Evolutionary conservation across 2,797 vertebrate species (phyloP).

Genomic region (Myotis pilosus): DNA sequence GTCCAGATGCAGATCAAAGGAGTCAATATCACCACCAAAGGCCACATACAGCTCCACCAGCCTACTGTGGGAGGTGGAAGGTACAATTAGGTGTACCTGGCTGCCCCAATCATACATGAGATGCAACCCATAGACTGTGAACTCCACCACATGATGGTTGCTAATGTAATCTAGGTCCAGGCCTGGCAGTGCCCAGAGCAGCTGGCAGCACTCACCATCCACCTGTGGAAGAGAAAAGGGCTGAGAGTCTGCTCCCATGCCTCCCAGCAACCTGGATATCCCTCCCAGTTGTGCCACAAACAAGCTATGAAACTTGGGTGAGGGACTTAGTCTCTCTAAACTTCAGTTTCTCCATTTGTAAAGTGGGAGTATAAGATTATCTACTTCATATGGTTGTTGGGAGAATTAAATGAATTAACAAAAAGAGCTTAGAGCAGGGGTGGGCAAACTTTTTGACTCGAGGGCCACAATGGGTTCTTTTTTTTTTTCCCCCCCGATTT

Average conservation of each 20-base stretch:
- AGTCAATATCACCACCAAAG: constrained; percentile 78
- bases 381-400: background rate
- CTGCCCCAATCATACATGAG: constrained; percentile 83
- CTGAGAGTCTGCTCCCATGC: background rate
- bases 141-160: constrained; percentile 78
- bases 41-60: constrained; percentile 86
- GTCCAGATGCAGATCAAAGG: constrained; percentile 82
- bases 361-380: background rate
- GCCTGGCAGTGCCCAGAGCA: constrained; percentile 81
- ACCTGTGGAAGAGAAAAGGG: constrained; percentile 75
- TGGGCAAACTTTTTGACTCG: too few relatives aligned
- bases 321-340: background rate
- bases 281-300: background rate
- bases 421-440: background rate
- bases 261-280: background rate
- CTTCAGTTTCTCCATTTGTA: background rate
- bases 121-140: constrained; percentile 81
- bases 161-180: constrained; percentile 76
- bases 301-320: background rate
- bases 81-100: constrained; percentile 81
- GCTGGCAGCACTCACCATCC: constrained; percentile 78
- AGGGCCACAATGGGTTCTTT: too few relatives aligned
- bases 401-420: background rate
- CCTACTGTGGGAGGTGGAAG: constrained; percentile 80
- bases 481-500: too few relatives aligned